These are phyloP conservation scores for Cotesia typhae DNA, from an alignment of 1,140 invertebrate species.

Conservation along the genomic window DNA sequence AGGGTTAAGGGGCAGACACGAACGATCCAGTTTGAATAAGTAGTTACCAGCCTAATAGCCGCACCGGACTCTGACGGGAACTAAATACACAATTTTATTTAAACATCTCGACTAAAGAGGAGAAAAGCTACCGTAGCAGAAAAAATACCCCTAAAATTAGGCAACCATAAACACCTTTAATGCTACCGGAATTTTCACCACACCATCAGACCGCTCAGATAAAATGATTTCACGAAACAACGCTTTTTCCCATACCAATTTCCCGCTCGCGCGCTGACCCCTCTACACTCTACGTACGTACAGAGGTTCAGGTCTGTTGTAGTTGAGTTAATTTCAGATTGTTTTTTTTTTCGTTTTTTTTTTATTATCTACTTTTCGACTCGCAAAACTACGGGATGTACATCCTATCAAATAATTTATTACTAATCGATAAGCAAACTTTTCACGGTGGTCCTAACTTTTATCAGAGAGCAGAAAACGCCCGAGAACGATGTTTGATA, in stretches of 20 bases:
- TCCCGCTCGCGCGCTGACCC: background rate
- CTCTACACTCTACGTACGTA: background rate
- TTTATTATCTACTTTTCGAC: too few relatives aligned
- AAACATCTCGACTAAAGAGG: conserved; percentile 10
- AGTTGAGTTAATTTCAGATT: too few relatives aligned
- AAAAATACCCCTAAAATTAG: conserved; percentile 40
- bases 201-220: too few relatives aligned
- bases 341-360: too few relatives aligned
- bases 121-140: background rate
- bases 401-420: conserved; percentile 31
- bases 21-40: conserved; percentile 62
- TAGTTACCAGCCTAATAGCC: conserved; percentile 62
- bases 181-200: background rate
- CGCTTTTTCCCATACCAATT: background rate
- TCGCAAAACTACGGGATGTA: background rate
- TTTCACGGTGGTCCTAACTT: conserved; percentile 16
- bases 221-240: conserved; percentile 18
- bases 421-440: conserved; percentile 32
- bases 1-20: conserved; percentile 20
- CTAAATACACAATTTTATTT: conserved; percentile 56
- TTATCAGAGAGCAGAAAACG: conserved; percentile 20
- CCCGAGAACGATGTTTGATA: conserved; percentile 17
- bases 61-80: conserved; percentile 54
- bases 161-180: conserved; percentile 49
- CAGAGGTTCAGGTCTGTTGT: background rate